Percentiles rank a stretch among this genome's conserved stretches.
Evolutionary conservation across 1,140 invertebrate species (phyloP).

Genomic region (Octopus sinensis): DNA sequence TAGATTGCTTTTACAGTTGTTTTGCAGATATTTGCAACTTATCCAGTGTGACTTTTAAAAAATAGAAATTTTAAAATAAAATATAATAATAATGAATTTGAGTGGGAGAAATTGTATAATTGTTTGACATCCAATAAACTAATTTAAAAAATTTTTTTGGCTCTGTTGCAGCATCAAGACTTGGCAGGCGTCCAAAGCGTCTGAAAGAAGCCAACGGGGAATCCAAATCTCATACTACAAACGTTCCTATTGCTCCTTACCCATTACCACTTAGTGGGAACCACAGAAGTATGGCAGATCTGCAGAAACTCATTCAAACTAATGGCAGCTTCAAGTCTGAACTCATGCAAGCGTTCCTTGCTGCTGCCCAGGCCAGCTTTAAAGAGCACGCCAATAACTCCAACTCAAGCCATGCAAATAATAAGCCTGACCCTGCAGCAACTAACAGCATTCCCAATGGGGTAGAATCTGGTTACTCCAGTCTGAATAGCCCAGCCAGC

Average conservation of each 20-base stretch:
- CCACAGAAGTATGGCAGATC: constrained; percentile 49
- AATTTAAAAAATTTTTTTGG: background rate
- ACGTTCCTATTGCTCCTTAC: constrained; percentile 50
- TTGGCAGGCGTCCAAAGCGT: constrained; percentile 56
- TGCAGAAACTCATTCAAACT: constrained; percentile 47
- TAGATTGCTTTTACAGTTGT: no score
- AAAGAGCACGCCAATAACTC: constrained; percentile 42
- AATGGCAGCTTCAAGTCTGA: constrained; percentile 49
- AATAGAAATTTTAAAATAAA: no score
- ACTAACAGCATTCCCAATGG: constrained; percentile 21
- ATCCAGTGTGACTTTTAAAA: no score
- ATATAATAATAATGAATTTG: no score
- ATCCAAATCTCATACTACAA: constrained; percentile 30
- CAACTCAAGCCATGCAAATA: constrained; percentile 15
- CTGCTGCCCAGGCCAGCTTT: constrained; percentile 48
- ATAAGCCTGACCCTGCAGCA: constrained; percentile 13
- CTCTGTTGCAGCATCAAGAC: constrained; percentile 49
- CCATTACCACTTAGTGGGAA: constrained; percentile 42
- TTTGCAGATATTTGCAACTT: no score
- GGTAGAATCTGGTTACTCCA: constrained; percentile 36
- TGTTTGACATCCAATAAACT: no score
- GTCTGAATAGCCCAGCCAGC: constrained; percentile 35
- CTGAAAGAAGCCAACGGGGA: constrained; percentile 49
- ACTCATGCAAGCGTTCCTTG: constrained; percentile 49
- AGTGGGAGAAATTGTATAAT: no score